phyloP scores from a whole-genome alignment of 2,888 invertebrate genomes.

The Oxycera nigricornis region DNA sequence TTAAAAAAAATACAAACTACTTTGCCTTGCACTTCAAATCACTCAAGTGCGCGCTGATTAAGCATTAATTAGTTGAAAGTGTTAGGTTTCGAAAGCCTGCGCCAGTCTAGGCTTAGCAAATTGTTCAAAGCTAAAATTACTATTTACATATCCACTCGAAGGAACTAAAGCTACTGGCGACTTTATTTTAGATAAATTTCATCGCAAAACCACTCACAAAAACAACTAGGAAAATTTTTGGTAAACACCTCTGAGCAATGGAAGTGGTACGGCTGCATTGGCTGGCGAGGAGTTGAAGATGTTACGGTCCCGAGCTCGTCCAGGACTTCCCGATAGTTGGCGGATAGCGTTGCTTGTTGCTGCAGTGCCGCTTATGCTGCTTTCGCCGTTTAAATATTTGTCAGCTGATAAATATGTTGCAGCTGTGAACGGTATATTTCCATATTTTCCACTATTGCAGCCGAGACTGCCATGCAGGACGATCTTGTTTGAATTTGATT shows the following conservation, averaged over 20 bases:
- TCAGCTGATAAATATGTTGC: background rate
- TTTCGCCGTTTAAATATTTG: conserved; percentile 16
- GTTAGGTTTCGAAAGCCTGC: no score
- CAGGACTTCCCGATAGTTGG: conserved; percentile 60
- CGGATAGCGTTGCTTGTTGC: conserved; percentile 50
- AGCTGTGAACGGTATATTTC: background rate
- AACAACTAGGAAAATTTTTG: background rate
- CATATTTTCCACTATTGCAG: conserved; percentile 33
- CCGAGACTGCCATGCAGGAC: conserved; percentile 42
- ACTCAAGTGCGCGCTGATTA: no score
- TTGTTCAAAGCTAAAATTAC: background rate
- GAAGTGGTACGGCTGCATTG: conserved; percentile 58
- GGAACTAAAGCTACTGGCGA: background rate
- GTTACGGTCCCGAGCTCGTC: conserved; percentile 62
- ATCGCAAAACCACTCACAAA: background rate
- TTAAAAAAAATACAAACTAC: no score
- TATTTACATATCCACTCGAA: background rate
- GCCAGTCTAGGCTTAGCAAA: no score
- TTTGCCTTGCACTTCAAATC: no score
- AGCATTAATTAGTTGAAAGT: background rate
- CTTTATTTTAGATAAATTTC: background rate
- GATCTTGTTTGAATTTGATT: conserved; percentile 46
- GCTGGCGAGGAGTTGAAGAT: conserved; percentile 59
- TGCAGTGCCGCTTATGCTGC: background rate
- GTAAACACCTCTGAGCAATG: conserved; percentile 60